These are phyloP conservation scores for Vulpes lagopus DNA, from an alignment of 2,113 vertebrate genomes.

Conservation along the genomic window DNA sequence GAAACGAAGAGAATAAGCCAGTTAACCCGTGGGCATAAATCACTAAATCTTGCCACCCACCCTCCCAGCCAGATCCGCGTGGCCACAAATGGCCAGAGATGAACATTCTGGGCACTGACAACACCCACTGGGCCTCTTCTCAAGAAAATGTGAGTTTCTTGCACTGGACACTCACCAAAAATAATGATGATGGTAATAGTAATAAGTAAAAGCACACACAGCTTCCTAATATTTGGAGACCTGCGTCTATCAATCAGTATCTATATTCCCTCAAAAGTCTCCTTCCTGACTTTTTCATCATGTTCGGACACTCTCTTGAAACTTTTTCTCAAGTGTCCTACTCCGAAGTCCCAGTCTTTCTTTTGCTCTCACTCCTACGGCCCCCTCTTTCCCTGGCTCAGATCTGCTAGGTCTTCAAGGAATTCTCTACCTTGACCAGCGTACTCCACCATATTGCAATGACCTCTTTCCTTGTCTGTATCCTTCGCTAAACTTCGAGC, in stretches of 20 bases:
- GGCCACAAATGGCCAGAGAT: not conserved
- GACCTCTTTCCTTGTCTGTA: not conserved
- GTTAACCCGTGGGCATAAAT: too few relatives aligned
- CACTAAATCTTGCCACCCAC: not conserved
- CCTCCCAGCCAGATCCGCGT: rapidly evolving
- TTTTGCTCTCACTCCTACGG: rapidly evolving
- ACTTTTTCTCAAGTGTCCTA: not conserved
- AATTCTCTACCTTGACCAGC: not conserved
- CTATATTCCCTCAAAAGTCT: not conserved
- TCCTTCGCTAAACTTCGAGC: not conserved
- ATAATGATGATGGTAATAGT: not conserved
- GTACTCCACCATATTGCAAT: rapidly evolving
- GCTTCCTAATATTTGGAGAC: not conserved
- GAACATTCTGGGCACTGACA: not conserved
- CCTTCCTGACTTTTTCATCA: not conserved
- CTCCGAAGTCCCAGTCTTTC: not conserved
- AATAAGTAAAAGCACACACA: not conserved
- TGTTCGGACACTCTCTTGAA: not conserved
- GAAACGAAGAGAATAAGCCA: not conserved
- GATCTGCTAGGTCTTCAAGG: rapidly evolving
- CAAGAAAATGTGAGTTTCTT: not conserved
- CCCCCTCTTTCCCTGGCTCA: rapidly evolving
- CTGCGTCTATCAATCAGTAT: not conserved
- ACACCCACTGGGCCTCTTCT: not conserved
- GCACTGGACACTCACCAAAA: not conserved